A percentile compares a stretch with the other conserved stretches of the same genome.
Conservation (phyloP, 2,888 invertebrate genomes). For the Empis stercorea region DNA sequence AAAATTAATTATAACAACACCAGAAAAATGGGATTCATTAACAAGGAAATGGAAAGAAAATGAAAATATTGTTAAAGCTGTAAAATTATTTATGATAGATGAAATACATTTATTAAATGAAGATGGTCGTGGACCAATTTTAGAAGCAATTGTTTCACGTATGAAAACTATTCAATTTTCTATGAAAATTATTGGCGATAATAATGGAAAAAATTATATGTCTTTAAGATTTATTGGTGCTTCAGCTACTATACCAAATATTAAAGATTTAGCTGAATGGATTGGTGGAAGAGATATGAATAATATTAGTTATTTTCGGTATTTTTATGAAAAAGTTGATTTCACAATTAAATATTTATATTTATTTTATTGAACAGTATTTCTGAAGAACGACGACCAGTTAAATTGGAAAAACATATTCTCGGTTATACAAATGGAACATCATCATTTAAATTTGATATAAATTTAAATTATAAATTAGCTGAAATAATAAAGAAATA, state of each 20-base stretch:
- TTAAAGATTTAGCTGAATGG: slow-evolving; percentile 63
- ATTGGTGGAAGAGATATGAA: slow-evolving; percentile 41
- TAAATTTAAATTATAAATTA: slow-evolving; percentile 62
- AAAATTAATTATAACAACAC: slow-evolving; percentile 63
- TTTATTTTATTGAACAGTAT: slow-evolving; percentile 33
- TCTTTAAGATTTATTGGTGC: slow-evolving; percentile 52
- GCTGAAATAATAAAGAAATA: slow-evolving; percentile 53
- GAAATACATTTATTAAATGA: slow-evolving; percentile 68
- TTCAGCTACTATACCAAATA: slow-evolving; percentile 69
- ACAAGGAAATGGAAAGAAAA: slow-evolving; percentile 63
- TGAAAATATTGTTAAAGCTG: slow-evolving; percentile 44
- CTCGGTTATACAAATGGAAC: slow-evolving; percentile 47
- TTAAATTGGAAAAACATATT: slow-evolving; percentile 57
- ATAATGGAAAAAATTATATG: background rate
- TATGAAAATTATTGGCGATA: background rate
- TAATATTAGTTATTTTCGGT: slow-evolving; percentile 6
- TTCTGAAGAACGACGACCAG: slow-evolving; percentile 59
- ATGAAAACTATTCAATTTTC: slow-evolving; percentile 59
- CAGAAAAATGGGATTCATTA: slow-evolving; percentile 75
- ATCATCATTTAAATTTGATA: slow-evolving; percentile 60
- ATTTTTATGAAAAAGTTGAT: background rate
- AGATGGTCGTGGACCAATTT: slow-evolving; percentile 53
- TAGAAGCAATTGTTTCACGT: slow-evolving; percentile 66
- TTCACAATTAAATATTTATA: background rate
- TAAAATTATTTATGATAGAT: slow-evolving; percentile 59